Evolutionary conservation across 2,888 invertebrate genomes (phyloP).

Genomic region (Galerucella nymphaeae): DNA sequence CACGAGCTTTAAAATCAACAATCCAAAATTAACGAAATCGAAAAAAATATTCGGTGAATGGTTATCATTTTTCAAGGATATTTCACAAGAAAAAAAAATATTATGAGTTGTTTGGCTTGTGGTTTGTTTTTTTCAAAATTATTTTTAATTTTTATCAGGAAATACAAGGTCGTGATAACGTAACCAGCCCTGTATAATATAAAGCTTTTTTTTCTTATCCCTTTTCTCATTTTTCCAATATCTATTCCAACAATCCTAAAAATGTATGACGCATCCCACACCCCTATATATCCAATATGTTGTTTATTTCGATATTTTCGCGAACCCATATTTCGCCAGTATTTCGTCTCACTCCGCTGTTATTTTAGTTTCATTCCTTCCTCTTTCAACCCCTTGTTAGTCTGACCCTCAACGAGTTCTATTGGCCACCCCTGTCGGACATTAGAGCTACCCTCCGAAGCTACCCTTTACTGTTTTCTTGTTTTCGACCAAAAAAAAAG

Average conservation of each 20-base stretch:
- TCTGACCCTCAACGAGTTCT: slow-evolving; percentile 54
- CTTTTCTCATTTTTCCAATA: slow-evolving; percentile 21
- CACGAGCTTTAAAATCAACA: too few relatives aligned
- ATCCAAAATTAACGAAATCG: too few relatives aligned
- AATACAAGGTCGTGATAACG: too few relatives aligned
- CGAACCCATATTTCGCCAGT: slow-evolving; percentile 49
- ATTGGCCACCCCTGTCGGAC: slow-evolving; percentile 58
- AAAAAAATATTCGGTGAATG: too few relatives aligned
- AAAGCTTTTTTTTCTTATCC: neutral
- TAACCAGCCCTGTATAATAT: too few relatives aligned
- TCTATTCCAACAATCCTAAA: slow-evolving; percentile 30
- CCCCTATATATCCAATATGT: slow-evolving; percentile 49
- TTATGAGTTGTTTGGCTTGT: too few relatives aligned
- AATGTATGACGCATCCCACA: slow-evolving; percentile 43
- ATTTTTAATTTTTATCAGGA: too few relatives aligned
- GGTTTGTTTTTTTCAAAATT: too few relatives aligned
- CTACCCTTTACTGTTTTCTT: slow-evolving; percentile 57
- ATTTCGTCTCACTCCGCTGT: slow-evolving; percentile 40
- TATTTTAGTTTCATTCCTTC: slow-evolving; percentile 46
- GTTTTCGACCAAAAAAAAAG: slow-evolving; percentile 51
- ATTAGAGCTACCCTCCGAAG: slow-evolving; percentile 58
- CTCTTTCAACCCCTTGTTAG: slow-evolving; percentile 53
- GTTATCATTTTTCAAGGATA: too few relatives aligned
- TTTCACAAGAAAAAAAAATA: too few relatives aligned
- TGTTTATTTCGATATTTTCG: slow-evolving; percentile 47